phyloP scores from a whole-genome alignment of 2,113 vertebrate species.

The Puma concolor region DNA sequence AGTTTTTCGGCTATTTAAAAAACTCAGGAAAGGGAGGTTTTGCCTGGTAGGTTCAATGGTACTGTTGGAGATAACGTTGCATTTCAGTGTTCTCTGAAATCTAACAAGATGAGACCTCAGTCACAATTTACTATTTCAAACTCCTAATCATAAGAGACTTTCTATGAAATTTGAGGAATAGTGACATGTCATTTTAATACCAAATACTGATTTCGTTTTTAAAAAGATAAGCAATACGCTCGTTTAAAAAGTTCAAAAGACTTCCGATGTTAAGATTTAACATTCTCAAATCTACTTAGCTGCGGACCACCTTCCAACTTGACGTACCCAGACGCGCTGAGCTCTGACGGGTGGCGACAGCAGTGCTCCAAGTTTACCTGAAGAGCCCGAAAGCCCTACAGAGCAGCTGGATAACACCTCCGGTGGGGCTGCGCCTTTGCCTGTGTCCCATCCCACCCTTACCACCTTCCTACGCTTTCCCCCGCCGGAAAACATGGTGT shows the following conservation, averaged over 20 bases:
- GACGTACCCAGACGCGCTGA: background rate
- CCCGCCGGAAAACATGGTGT: rapidly evolving
- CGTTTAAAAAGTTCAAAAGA: background rate
- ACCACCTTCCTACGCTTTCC: background rate
- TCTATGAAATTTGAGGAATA: background rate
- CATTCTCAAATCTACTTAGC: background rate
- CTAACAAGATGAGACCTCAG: background rate
- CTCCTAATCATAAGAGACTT: background rate
- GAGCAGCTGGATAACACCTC: rapidly evolving
- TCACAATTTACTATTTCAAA: background rate
- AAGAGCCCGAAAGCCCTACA: background rate
- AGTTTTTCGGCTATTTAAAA: background rate
- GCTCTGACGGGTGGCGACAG: background rate
- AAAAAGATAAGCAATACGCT: background rate
- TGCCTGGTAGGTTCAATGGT: background rate
- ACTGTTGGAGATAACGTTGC: background rate
- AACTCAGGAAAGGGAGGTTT: background rate
- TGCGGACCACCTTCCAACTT: background rate
- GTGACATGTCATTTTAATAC: background rate
- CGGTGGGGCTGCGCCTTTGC: background rate
- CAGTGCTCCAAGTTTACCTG: background rate
- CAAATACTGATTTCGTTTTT: background rate
- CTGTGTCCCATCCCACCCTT: background rate
- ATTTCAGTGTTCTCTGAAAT: background rate
- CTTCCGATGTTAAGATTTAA: background rate